Evolutionary conservation across 2,113 vertebrate species (phyloP).

Genomic region (Leiothrix lutea): DNA sequence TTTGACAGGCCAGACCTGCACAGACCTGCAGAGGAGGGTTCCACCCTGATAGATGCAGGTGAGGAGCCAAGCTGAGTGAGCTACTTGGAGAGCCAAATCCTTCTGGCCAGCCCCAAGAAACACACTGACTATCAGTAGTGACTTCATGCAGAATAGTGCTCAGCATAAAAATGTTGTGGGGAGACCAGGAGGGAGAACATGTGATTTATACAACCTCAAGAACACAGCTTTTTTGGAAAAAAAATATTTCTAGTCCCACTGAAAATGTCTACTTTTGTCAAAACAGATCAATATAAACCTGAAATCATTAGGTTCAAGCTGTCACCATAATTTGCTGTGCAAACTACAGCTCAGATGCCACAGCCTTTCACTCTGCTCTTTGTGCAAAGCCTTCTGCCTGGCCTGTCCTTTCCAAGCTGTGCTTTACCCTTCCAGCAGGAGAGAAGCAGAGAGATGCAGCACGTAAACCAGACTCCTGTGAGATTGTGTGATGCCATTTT

Average conservation of each 20-base stretch:
- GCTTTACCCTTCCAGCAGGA: not conserved
- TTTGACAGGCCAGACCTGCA: not conserved
- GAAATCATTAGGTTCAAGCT: not conserved
- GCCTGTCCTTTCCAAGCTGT: not conserved
- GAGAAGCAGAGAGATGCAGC: not conserved
- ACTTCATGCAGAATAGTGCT: not conserved
- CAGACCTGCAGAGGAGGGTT: not conserved
- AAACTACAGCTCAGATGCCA: not conserved
- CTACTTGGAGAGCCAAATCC: not conserved
- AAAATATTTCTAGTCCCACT: not conserved
- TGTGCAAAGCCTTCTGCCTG: not conserved
- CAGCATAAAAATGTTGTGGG: fast-evolving
- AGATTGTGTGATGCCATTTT: not conserved
- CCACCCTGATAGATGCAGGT: not conserved
- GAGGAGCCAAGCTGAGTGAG: not conserved
- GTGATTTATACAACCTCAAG: not conserved
- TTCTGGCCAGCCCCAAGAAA: not conserved
- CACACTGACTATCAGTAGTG: fast-evolving
- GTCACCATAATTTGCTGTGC: not conserved
- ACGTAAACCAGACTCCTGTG: not conserved
- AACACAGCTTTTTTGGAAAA: not conserved
- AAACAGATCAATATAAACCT: not conserved
- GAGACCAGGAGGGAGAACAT: not conserved
- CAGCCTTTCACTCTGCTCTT: not conserved
- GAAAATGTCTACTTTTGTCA: not conserved